These are phyloP conservation scores for Erethizon dorsatum DNA, from an alignment of 2,797 vertebrate species.

Conservation along the genomic window DNA sequence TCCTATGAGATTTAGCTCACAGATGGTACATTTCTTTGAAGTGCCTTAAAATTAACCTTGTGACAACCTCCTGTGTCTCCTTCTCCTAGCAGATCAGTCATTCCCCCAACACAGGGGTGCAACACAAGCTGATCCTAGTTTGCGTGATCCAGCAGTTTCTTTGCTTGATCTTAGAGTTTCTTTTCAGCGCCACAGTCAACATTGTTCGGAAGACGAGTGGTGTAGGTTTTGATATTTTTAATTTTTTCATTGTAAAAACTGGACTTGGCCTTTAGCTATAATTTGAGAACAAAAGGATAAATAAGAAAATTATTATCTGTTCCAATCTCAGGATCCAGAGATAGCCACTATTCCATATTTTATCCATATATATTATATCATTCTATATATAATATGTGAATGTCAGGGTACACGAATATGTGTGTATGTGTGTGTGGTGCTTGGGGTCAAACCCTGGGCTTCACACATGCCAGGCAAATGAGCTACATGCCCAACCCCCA, in stretches of 20 bases:
- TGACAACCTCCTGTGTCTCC: neutral
- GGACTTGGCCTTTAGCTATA: neutral
- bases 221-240: neutral
- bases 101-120: neutral
- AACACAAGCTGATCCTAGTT: rapidly evolving
- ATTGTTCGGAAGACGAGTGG: neutral
- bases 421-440: neutral
- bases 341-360: slow-evolving; percentile 16
- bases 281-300: slow-evolving; percentile 49
- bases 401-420: neutral
- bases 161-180: neutral
- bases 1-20: neutral
- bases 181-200: neutral
- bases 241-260: slow-evolving; percentile 5
- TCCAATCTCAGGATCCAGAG: neutral
- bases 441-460: neutral
- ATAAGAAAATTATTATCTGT: neutral
- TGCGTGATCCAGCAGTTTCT: neutral
- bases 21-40: neutral
- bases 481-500: neutral
- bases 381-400: neutral
- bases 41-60: neutral
- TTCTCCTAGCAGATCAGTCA: neutral
- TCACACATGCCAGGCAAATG: neutral
- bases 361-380: neutral